These are phyloP conservation scores for Philotrypesis tridentata DNA, from an alignment of 1,140 invertebrate genomes.

Conservation along the genomic window DNA sequence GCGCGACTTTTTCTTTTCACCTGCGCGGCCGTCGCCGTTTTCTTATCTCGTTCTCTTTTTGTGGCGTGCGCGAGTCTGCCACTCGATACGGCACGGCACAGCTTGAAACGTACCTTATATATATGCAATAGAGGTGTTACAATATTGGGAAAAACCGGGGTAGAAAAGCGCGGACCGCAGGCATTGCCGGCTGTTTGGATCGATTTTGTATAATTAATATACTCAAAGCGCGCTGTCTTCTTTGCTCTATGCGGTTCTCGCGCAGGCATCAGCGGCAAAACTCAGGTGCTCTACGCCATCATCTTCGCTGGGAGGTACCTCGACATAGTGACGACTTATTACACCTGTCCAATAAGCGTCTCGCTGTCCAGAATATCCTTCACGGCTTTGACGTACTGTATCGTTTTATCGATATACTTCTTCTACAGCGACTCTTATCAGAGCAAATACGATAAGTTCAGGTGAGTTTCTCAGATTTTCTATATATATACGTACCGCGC, in stretches of 20 bases:
- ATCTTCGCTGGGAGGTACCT: slow-evolving; percentile 96
- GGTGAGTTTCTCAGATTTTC: not conserved
- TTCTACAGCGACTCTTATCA: slow-evolving; percentile 34
- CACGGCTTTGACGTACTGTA: slow-evolving; percentile 72
- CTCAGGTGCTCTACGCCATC: slow-evolving; percentile 96
- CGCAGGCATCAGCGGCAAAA: slow-evolving; percentile 98
- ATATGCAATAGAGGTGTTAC: too few species aligned
- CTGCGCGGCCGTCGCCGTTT: too few species aligned
- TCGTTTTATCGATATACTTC: slow-evolving; percentile 39
- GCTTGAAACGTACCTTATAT: too few species aligned
- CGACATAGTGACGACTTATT: slow-evolving; percentile 94
- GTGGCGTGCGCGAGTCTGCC: too few species aligned
- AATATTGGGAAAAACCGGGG: too few species aligned
- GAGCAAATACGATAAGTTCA: slow-evolving; percentile 33
- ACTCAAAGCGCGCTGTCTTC: too few species aligned
- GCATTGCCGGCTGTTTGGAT: too few species aligned
- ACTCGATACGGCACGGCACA: too few species aligned
- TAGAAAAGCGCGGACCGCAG: too few species aligned
- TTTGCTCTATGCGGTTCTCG: slow-evolving; percentile 63
- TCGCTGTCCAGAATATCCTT: slow-evolving; percentile 95
- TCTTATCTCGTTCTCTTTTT: too few species aligned
- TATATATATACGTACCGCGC: not conserved
- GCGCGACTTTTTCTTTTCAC: too few species aligned
- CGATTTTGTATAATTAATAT: too few species aligned
- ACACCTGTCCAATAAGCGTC: slow-evolving; percentile 88